phyloP scores from a whole-genome alignment of 2,113 vertebrate species.

The Clinocottus analis region DNA sequence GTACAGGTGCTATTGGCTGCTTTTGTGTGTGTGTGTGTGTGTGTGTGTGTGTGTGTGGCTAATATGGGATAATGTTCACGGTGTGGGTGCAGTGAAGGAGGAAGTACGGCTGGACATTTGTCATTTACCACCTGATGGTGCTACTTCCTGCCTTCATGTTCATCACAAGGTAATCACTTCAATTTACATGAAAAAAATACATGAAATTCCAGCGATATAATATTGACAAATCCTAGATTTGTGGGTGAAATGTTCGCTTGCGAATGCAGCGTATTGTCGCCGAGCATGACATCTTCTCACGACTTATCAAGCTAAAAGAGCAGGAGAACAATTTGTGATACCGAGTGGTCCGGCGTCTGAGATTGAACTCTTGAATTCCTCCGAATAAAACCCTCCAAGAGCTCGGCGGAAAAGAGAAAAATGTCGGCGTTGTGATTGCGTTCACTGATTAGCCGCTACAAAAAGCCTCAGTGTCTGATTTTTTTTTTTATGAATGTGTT shows the following conservation, averaged over 20 bases:
- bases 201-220: neutral
- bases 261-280: neutral
- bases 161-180: neutral
- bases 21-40: too few species aligned
- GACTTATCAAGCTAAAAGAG: neutral
- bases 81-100: neutral
- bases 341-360: neutral
- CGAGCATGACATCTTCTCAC: conserved; percentile 30
- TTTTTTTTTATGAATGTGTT: conserved; percentile 10
- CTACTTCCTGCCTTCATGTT: neutral
- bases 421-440: neutral
- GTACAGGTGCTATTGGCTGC: neutral
- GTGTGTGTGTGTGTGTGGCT: too few species aligned
- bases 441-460: conserved; percentile 30
- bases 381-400: neutral
- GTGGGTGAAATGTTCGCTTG: too few species aligned
- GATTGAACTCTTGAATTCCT: neutral
- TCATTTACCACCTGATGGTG: neutral
- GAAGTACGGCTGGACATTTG: too few species aligned
- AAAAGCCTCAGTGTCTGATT: conserved; percentile 23
- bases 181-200: too few species aligned
- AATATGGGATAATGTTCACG: neutral
- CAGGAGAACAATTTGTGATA: neutral
- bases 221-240: neutral
- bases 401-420: neutral